Evolutionary conservation across 2,888 invertebrate genomes (phyloP).

Genomic region (Heteropelma amictum): DNA sequence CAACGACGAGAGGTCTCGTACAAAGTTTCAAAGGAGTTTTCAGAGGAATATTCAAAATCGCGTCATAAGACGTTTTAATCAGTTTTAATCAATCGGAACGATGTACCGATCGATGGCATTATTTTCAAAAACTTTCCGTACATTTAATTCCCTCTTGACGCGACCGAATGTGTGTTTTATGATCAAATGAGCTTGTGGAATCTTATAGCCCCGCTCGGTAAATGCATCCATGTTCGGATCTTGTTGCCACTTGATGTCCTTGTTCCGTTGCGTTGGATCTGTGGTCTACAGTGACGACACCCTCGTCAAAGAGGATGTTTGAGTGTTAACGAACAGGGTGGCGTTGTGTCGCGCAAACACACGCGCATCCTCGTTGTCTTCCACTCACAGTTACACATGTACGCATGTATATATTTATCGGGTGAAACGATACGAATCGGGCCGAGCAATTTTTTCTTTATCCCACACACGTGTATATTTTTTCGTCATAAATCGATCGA

Average conservation of each 20-base stretch:
- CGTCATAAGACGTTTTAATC: too few species aligned
- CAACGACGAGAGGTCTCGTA: too few species aligned
- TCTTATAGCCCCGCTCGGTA: background rate
- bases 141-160: too few species aligned
- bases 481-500: conserved; percentile 61
- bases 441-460: conserved; percentile 46
- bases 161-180: too few species aligned
- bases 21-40: too few species aligned
- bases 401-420: background rate
- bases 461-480: background rate
- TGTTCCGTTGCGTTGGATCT: conserved; percentile 25
- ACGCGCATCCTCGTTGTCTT: background rate
- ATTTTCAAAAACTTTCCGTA: too few species aligned
- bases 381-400: background rate
- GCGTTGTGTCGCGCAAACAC: conserved; percentile 22
- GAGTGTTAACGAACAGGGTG: conserved; percentile 59
- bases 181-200: too few species aligned
- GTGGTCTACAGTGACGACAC: conserved; percentile 32
- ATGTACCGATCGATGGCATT: too few species aligned
- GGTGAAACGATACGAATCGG: conserved; percentile 27
- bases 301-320: conserved; percentile 56
- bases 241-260: conserved; percentile 33
- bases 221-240: too few species aligned
- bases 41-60: too few species aligned
- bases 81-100: too few species aligned